Evolutionary conservation across 2,888 invertebrate genomes (phyloP).

Genomic region (Sarcophaga rosellei): DNA sequence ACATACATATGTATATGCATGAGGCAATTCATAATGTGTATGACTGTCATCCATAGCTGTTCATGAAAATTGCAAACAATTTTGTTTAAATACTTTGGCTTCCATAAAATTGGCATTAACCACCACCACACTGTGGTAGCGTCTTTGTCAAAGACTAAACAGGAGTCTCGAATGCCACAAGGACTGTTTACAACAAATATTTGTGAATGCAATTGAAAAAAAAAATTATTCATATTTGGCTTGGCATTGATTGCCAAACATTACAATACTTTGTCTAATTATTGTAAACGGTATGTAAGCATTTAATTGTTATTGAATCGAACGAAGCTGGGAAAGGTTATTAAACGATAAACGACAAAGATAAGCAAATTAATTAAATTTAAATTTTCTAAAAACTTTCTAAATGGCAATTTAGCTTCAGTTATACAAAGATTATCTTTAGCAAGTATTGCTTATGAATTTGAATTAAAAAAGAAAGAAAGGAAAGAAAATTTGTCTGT

Average conservation of each 20-base stretch:
- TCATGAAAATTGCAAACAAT: conserved; percentile 23
- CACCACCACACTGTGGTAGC: conserved; percentile 7
- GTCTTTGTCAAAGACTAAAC: conserved; percentile 30
- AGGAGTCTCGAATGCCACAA: too few species aligned
- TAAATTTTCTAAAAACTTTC: not conserved
- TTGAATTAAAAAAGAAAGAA: not conserved
- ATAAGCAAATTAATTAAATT: not conserved
- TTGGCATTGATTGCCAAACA: conserved; percentile 35
- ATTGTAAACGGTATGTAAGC: not conserved
- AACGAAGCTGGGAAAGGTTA: not conserved
- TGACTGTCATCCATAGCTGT: not conserved
- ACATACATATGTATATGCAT: too few species aligned
- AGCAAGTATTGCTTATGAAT: too few species aligned
- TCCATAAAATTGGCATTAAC: conserved; percentile 9
- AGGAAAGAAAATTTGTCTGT: not conserved
- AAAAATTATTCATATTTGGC: conserved; percentile 32
- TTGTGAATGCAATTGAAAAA: too few species aligned
- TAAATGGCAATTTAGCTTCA: not conserved
- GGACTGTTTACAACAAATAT: not conserved
- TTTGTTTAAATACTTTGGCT: conserved; percentile 40
- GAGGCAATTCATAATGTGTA: not conserved
- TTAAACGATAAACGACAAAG: not conserved
- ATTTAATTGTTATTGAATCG: not conserved
- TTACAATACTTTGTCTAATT: not conserved
- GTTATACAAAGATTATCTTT: too few species aligned